Base-by-base conservation (phyloP, 1,140 invertebrate species). In the Telenomus remus region DNA sequence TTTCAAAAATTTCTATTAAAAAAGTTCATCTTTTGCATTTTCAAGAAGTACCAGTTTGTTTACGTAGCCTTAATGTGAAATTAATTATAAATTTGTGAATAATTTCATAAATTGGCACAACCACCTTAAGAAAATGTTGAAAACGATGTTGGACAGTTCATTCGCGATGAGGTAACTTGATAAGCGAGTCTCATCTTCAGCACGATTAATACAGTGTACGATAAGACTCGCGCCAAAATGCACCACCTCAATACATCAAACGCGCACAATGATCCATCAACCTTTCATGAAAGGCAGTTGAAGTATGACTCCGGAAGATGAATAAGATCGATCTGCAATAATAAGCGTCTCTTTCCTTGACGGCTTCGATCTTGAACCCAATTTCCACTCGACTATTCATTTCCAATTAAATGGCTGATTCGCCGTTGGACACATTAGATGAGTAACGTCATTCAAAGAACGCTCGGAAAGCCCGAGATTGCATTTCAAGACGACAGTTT, bases 371-470 rank as follows among this genome's bases (percentile, higher is more conserved):
- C 61, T 51, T 44, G 72, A 77, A 77, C 53, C 37, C 68, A 63
- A 65, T 69, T 73, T 70, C 65, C 69, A 69, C 64, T 69, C 59
- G 59, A 61, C 63, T 73, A 78, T 78, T 73, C 57, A 72, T 72
- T 78, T 78, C 59, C 69, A 74, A 78, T 78, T 78, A 78, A 78
- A 70, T 73, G 63, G 64, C 70, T 72, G 63, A 77, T 77, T 77
- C 53, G 43, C 57, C 53, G 63, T 72, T 49, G 42, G 66, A 74
- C 61, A 56, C 57, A 61, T 66, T 66, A 66, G 46, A 74, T 56
- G 64, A 69, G 59, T 61, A 61, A 63, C 54, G 60, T 75, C 72
- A 68, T 63, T 63, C 57, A 64, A 65, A 65, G 59, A 19, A 55
- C 16, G 35, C 57, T 50, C 43, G 57, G 48, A 13, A 42, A 57